Evolutionary conservation across 2,113 vertebrate genomes (phyloP).

Genomic region (Bambusicola thoracicus): DNA sequence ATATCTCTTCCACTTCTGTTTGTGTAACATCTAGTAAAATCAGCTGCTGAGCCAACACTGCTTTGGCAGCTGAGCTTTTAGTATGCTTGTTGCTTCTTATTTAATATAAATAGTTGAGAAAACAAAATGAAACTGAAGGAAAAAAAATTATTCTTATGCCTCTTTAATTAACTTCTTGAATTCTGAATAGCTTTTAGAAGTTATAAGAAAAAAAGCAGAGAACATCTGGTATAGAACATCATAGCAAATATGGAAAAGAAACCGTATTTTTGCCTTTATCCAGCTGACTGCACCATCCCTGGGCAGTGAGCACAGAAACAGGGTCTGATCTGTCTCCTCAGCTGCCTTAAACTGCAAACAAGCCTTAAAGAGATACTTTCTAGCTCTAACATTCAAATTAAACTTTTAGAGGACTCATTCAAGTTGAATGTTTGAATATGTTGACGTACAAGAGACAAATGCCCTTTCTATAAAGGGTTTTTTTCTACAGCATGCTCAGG

Average conservation of each 20-base stretch:
- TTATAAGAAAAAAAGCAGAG: neutral
- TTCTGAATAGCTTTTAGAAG: no score
- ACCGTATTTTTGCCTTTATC: neutral
- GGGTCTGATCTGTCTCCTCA: neutral
- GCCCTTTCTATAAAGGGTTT: conserved; percentile 15
- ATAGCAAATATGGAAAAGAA: neutral
- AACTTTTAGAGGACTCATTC: conserved; percentile 25
- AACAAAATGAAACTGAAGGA: neutral
- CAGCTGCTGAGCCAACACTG: neutral
- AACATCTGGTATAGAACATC: neutral
- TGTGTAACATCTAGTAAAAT: neutral
- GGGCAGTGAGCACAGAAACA: neutral
- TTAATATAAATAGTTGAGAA: neutral
- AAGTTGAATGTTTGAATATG: conserved; percentile 30
- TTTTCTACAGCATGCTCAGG: neutral
- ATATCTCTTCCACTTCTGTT: neutral
- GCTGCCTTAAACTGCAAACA: neutral
- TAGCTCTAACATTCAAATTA: neutral
- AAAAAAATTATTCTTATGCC: neutral
- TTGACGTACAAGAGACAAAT: conserved; percentile 13
- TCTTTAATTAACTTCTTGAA: neutral
- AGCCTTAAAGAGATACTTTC: neutral
- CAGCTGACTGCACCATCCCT: neutral
- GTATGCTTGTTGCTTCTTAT: neutral
- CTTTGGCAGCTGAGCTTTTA: neutral